phyloP scores from a whole-genome alignment of 2,888 invertebrate species.

The Athetis lepigone region DNA sequence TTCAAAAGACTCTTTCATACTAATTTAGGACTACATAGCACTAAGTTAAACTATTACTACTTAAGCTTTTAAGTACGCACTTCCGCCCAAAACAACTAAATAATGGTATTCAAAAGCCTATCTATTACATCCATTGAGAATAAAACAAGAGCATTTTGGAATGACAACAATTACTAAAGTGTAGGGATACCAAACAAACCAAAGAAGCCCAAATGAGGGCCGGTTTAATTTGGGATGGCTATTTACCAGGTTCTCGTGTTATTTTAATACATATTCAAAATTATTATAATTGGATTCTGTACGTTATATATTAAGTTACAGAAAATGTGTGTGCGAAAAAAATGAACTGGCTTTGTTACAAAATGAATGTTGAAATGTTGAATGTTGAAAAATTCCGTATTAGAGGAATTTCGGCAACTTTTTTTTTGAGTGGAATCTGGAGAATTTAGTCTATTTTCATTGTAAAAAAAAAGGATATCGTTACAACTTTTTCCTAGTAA shows the following conservation, averaged over 20 bases:
- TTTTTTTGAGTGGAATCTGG: no score
- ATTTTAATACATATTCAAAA: no score
- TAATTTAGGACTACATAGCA: no score
- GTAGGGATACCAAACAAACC: slow-evolving; percentile 38
- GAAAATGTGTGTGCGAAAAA: neutral
- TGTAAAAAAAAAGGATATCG: no score
- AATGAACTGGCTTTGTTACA: neutral
- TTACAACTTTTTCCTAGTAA: no score
- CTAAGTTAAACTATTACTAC: no score
- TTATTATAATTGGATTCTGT: neutral
- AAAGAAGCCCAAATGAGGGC: neutral
- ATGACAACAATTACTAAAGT: slow-evolving; percentile 23
- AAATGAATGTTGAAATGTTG: no score
- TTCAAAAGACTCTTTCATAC: no score
- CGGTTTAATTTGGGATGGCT: neutral
- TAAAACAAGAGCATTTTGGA: slow-evolving; percentile 16
- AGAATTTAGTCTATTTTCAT: no score
- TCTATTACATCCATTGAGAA: slow-evolving; percentile 22
- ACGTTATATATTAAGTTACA: neutral
- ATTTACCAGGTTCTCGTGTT: neutral
- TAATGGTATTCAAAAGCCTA: slow-evolving; percentile 8
- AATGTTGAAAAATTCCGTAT: no score
- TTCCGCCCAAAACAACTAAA: neutral
- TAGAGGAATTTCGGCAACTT: no score
- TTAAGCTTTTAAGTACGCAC: neutral